A percentile compares a stretch with the other conserved stretches of the same genome.
Conservation (phyloP, 2,113 vertebrate species). For the Epinephelus fuscoguttatus region DNA sequence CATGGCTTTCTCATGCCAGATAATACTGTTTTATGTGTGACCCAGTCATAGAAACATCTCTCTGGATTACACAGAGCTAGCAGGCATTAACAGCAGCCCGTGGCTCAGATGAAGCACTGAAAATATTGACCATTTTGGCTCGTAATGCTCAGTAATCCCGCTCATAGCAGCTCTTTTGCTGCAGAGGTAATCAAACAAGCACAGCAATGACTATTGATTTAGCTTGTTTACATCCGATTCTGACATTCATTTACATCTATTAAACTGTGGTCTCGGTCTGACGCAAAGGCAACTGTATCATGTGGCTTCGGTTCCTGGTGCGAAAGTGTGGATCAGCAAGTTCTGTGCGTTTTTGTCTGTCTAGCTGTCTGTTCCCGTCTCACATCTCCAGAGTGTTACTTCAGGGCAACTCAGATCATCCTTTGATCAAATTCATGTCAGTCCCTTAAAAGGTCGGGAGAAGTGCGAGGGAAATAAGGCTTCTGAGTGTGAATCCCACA, state of each 20-base stretch:
- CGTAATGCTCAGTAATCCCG: constrained; percentile 56
- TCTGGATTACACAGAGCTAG: constrained; percentile 43
- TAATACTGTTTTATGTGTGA: constrained; percentile 45
- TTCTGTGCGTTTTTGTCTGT: constrained; percentile 50
- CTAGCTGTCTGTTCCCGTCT: constrained; percentile 51
- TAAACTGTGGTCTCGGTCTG: constrained; percentile 42
- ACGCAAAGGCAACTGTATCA: constrained; percentile 45
- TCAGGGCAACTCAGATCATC: constrained; percentile 25
- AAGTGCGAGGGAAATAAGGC: constrained; percentile 37
- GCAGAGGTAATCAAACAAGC: constrained; percentile 55
- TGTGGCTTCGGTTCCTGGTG: constrained; percentile 57
- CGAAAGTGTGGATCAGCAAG: constrained; percentile 58
- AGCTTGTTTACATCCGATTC: constrained; percentile 38
- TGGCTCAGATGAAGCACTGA: constrained; percentile 31
- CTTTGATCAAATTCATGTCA: constrained; percentile 25
- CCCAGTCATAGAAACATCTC: constrained; percentile 42
- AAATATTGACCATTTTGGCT: constrained; percentile 61
- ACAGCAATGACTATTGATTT: constrained; percentile 58
- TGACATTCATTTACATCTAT: constrained; percentile 61
- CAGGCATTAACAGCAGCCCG: constrained; percentile 48
- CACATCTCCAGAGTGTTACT: constrained; percentile 38
- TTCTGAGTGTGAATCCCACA: constrained; percentile 66
- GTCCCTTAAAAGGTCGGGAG: constrained; percentile 38
- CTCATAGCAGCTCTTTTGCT: constrained; percentile 37
- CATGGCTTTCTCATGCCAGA: constrained; percentile 20